A percentile compares a stretch with the other conserved stretches of the same genome.
Evolutionary conservation across 2,888 invertebrate genomes (phyloP).

Genomic region (Linyphia triangularis): DNA sequence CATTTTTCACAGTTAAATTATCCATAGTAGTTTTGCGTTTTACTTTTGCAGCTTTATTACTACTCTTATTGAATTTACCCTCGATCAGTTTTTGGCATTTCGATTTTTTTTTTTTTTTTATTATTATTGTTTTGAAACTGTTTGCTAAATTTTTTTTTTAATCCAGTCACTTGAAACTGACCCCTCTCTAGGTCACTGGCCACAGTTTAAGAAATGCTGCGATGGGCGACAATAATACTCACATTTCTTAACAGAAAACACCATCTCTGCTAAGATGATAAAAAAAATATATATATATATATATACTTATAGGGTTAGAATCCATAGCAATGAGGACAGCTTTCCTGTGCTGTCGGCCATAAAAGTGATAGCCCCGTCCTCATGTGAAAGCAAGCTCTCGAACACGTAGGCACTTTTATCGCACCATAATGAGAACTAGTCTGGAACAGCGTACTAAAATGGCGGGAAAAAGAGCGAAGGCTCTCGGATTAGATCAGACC

Average conservation of each 20-base stretch:
- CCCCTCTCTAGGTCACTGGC: no score
- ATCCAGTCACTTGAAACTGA: no score
- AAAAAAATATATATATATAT: neutral
- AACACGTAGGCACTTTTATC: constrained; percentile 45
- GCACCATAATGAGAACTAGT: constrained; percentile 28
- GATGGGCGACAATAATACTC: neutral
- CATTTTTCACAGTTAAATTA: no score
- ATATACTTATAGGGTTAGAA: no score
- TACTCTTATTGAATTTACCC: no score
- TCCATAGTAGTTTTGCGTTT: no score
- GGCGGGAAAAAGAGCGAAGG: constrained; percentile 3
- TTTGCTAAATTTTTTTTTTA: no score
- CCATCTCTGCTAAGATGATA: neutral
- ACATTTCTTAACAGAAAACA: neutral
- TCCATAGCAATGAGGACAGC: neutral
- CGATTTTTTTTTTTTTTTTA: no score
- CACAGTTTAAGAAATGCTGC: no score
- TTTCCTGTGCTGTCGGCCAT: neutral
- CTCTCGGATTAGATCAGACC: neutral
- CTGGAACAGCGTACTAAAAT: neutral
- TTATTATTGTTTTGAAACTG: no score
- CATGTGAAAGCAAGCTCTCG: neutral
- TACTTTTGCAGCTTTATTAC: no score
- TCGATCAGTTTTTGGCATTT: no score
- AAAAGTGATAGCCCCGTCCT: neutral